Evolutionary conservation across 92 coral and sea anemone species (phyloP).

Genomic region (Phenganax marumi): DNA sequence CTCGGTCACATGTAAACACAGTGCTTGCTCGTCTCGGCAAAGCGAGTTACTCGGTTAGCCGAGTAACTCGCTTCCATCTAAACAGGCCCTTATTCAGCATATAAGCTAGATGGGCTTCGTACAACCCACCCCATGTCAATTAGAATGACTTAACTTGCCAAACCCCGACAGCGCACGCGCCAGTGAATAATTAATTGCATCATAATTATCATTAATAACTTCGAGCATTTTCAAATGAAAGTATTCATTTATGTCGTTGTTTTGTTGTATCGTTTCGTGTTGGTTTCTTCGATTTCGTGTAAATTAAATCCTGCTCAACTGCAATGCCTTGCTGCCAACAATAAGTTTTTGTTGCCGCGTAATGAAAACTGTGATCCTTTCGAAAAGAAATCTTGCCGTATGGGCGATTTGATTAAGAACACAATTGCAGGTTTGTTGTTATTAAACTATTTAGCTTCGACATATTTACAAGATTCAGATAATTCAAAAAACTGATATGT

Average conservation of each 20-base stretch:
- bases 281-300: slow-evolving; percentile 65
- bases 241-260: neutral
- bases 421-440: slow-evolving; percentile 62
- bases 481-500: too few species aligned
- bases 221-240: neutral
- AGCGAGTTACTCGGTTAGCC: too few species aligned
- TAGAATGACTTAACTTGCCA: neutral
- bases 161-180: neutral
- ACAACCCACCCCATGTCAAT: too few species aligned
- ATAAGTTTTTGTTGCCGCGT: slow-evolving; percentile 74
- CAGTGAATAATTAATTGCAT: neutral
- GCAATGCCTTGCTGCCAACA: slow-evolving; percentile 80
- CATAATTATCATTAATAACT: neutral
- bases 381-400: slow-evolving; percentile 60
- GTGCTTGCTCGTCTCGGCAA: too few species aligned
- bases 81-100: too few species aligned
- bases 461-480: neutral
- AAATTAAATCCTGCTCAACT: slow-evolving; percentile 65
- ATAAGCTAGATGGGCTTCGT: too few species aligned
- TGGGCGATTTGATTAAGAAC: slow-evolving; percentile 82
- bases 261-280: neutral
- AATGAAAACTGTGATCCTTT: slow-evolving; percentile 74
- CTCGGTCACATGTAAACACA: too few species aligned
- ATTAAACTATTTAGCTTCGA: neutral
- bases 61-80: too few species aligned